Conservation (phyloP, 2,888 invertebrate species). For the Ypsolopha scabrella region DNA sequence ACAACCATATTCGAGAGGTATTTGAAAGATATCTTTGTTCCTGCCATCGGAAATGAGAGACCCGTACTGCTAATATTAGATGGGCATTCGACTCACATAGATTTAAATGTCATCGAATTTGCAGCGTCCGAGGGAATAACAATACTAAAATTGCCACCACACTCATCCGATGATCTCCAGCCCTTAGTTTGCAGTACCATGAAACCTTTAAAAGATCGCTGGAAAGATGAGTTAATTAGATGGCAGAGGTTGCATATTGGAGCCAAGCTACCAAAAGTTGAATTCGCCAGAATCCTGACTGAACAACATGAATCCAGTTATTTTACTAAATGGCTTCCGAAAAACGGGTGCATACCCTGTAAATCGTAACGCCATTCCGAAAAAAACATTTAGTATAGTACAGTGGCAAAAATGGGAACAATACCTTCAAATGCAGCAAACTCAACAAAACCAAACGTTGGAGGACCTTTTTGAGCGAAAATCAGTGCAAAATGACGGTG, state of each 20-base stretch:
- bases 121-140: conserved; percentile 12
- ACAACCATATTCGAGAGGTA: conserved; percentile 6
- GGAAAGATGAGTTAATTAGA: conserved; percentile 15
- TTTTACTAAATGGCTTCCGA: conserved; percentile 13
- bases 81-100: conserved; percentile 19
- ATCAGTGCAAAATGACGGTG: no score
- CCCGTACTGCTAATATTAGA: conserved; percentile 20
- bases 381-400: no score
- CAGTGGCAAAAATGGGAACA: no score
- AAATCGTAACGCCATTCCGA: no score
- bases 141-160: conserved; percentile 17
- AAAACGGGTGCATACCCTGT: conserved; percentile 13
- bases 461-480: no score
- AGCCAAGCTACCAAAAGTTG: conserved; percentile 13
- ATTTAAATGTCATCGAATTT: conserved; percentile 15
- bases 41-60: conserved; percentile 11
- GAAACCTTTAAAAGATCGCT: conserved; percentile 19
- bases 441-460: no score
- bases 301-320: conserved; percentile 11
- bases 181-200: conserved; percentile 17
- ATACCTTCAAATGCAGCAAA: no score
- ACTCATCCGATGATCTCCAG: conserved; percentile 15
- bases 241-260: conserved; percentile 18
- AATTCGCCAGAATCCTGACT: conserved; percentile 15
- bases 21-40: conserved; percentile 10